Conservation (phyloP, 2,113 vertebrate genomes). For the Tringa solitaria region DNA sequence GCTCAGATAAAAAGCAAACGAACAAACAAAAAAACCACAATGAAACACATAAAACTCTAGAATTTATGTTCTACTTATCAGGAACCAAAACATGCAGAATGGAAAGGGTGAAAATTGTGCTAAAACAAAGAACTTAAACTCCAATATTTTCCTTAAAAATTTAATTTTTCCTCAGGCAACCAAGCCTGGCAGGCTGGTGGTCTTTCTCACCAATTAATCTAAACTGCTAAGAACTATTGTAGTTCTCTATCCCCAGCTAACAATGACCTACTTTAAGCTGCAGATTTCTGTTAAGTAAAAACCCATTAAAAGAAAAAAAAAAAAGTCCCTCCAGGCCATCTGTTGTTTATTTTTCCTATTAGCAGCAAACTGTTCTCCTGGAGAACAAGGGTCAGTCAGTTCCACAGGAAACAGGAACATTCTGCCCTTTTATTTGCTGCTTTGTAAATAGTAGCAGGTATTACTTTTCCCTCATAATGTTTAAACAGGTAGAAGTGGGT, state of each 20-base stretch:
- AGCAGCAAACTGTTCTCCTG: conserved; percentile 45
- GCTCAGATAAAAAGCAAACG: not conserved
- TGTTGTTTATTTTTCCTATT: conserved; percentile 67
- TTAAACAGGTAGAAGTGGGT: conserved; percentile 13
- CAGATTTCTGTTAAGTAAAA: not conserved
- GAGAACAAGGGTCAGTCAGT: conserved; percentile 19
- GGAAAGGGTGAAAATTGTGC: not conserved
- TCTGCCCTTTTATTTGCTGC: conserved; percentile 25
- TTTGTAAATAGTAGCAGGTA: conserved; percentile 30
- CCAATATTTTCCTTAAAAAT: not conserved
- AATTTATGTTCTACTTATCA: not conserved
- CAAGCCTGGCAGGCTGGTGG: not conserved
- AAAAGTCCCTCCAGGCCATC: conserved; percentile 30
- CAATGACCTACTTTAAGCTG: conserved; percentile 46
- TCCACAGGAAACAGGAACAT: conserved; percentile 3
- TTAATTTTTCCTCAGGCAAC: not conserved
- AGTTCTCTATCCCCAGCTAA: not conserved
- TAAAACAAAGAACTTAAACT: not conserved
- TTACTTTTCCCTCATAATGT: not conserved
- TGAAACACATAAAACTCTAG: not conserved
- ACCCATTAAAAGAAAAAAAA: conserved; percentile 21
- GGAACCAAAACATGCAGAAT: not conserved
- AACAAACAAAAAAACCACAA: not conserved
- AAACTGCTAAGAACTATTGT: not conserved
- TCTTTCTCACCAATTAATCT: not conserved